Conservation (phyloP, 1,140 invertebrate species). For the Cepaea nemoralis region DNA sequence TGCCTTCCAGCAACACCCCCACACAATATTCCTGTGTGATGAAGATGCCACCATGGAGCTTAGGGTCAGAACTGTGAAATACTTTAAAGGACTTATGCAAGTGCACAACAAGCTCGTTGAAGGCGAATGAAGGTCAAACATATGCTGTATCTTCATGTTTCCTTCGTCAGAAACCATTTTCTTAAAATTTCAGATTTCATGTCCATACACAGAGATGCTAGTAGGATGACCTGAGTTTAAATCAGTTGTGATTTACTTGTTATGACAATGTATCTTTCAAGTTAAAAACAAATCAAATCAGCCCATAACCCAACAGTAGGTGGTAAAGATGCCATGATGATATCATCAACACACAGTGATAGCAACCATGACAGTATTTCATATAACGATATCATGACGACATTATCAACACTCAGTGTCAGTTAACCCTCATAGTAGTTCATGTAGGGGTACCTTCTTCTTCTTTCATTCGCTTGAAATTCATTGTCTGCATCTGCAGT, state of each 20-base stretch:
- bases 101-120: conserved; percentile 73
- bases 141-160: not conserved
- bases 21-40: conserved; percentile 90
- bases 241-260: not conserved
- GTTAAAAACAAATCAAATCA: too few species aligned
- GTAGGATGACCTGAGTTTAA: not conserved
- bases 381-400: too few species aligned
- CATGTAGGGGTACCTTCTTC: too few species aligned
- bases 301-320: too few species aligned
- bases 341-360: too few species aligned
- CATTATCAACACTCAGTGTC: too few species aligned
- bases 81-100: conserved; percentile 85
- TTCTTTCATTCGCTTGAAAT: too few species aligned
- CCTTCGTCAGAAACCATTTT: not conserved
- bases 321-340: too few species aligned
- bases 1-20: conserved; percentile 86
- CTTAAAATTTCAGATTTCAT: not conserved
- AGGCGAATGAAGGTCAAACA: conserved; percentile 37
- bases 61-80: conserved; percentile 98
- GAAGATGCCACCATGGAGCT: conserved; percentile 98
- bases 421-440: too few species aligned
- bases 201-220: not conserved
- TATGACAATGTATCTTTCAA: not conserved
- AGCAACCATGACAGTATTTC: too few species aligned
- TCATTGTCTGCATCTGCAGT: too few species aligned